phyloP scores from a whole-genome alignment of 2,888 invertebrate species.

The Malachius bipustulatus region DNA sequence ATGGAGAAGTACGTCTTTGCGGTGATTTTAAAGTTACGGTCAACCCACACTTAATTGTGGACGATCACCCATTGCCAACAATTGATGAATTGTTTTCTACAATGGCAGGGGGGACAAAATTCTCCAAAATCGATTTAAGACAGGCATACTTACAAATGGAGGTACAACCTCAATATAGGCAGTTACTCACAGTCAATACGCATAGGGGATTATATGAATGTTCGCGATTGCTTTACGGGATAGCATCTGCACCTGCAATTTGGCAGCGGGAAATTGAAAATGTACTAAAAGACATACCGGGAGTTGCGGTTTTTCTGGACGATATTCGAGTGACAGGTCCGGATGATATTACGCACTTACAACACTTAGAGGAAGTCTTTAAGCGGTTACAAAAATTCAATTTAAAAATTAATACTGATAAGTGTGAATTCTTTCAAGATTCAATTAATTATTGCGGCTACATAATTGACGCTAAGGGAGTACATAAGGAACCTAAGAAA shows the following conservation, averaged over 20 bases:
- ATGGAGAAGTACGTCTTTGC: slow-evolving; percentile 13
- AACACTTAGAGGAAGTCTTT: slow-evolving; percentile 19
- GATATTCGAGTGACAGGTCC: slow-evolving; percentile 22
- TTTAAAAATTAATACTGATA: slow-evolving; percentile 18
- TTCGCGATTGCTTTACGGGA: neutral
- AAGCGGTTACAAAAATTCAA: slow-evolving; percentile 12
- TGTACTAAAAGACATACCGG: neutral
- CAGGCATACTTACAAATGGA: slow-evolving; percentile 30
- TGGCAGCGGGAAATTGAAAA: slow-evolving; percentile 1
- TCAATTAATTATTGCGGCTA: slow-evolving; percentile 23
- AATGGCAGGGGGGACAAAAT: slow-evolving; percentile 21
- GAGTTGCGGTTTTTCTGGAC: slow-evolving; percentile 20
- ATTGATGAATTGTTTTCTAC: slow-evolving; percentile 18
- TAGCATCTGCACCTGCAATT: neutral
- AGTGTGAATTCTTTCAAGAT: slow-evolving; percentile 14
- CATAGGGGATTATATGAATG: neutral
- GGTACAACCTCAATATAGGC: slow-evolving; percentile 24
- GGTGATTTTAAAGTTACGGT: slow-evolving; percentile 13
- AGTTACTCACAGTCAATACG: slow-evolving; percentile 26
- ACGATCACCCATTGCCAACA: slow-evolving; percentile 20
- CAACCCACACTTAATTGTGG: slow-evolving; percentile 14
- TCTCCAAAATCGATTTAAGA: slow-evolving; percentile 22
- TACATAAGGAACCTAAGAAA: slow-evolving; percentile 24
- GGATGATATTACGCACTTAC: slow-evolving; percentile 18
- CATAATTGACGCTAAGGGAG: slow-evolving; percentile 23